Conservation (phyloP, 2,113 vertebrate genomes). For the Pteronura brasiliensis region DNA sequence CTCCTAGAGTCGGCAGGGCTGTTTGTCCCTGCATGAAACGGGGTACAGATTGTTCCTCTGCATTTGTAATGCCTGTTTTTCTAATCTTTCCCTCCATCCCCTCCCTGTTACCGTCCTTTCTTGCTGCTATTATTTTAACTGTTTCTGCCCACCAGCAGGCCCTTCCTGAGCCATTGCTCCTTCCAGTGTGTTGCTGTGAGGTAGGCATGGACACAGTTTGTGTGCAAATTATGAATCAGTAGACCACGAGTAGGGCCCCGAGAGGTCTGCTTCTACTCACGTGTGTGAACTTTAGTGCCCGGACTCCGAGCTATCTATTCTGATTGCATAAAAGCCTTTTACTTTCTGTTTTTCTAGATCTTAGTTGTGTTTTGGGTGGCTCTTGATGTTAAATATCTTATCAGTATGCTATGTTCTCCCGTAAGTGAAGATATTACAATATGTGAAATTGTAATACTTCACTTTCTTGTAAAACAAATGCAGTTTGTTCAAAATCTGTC, state of each 20-base stretch:
- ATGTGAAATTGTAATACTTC: background rate
- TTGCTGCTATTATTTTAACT: background rate
- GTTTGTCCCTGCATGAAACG: background rate
- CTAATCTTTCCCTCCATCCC: background rate
- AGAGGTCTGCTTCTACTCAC: background rate
- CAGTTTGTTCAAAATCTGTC: background rate
- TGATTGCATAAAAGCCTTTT: background rate
- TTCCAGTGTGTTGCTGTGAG: background rate
- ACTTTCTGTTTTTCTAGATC: background rate
- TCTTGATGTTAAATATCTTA: background rate
- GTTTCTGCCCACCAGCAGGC: background rate
- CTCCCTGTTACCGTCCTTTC: constrained; percentile 3
- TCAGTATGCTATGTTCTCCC: background rate
- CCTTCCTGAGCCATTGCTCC: background rate
- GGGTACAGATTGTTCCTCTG: constrained; percentile 28
- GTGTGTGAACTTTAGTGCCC: background rate
- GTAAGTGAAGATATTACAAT: background rate
- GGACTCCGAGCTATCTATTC: background rate
- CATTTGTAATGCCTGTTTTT: background rate
- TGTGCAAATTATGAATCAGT: background rate
- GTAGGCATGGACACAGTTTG: background rate
- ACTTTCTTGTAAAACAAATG: background rate
- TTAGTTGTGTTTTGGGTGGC: background rate
- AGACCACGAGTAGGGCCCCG: background rate
- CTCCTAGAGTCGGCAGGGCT: background rate